A percentile compares a stretch with the other conserved stretches of the same genome.
Conservation (phyloP, 2,113 vertebrate species). For the Cettia cetti region DNA sequence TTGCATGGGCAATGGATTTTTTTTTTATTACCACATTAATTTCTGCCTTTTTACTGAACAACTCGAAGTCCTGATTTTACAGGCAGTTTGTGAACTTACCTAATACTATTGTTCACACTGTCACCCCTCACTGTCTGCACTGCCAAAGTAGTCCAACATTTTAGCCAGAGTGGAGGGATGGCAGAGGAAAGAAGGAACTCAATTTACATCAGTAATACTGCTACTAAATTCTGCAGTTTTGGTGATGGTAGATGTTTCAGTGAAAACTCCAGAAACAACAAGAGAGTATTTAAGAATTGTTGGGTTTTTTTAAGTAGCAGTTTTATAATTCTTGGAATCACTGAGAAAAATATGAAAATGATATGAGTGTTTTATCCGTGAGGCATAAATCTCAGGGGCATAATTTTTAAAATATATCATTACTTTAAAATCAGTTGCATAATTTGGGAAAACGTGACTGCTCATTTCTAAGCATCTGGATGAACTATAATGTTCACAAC, state of each 20-base stretch:
- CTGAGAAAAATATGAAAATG: background rate
- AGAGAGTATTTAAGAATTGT: background rate
- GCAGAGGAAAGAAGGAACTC: background rate
- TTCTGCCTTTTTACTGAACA: background rate
- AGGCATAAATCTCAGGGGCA: background rate
- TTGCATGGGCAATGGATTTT: background rate
- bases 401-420: background rate
- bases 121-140: background rate
- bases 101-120: background rate
- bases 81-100: background rate
- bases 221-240: background rate
- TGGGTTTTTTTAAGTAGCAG: background rate
- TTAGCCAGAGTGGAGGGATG: background rate
- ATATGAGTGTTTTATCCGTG: background rate
- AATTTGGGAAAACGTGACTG: background rate
- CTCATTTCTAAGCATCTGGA: background rate
- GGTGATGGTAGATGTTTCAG: background rate
- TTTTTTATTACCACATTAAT: background rate
- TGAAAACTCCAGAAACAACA: background rate
- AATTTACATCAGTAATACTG: background rate
- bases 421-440: background rate
- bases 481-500: background rate
- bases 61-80: background rate
- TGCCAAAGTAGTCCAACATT: background rate
- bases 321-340: background rate